These are phyloP conservation scores for Lottia gigantea DNA, from an alignment of 2,888 invertebrate species.

Conservation along the genomic window DNA sequence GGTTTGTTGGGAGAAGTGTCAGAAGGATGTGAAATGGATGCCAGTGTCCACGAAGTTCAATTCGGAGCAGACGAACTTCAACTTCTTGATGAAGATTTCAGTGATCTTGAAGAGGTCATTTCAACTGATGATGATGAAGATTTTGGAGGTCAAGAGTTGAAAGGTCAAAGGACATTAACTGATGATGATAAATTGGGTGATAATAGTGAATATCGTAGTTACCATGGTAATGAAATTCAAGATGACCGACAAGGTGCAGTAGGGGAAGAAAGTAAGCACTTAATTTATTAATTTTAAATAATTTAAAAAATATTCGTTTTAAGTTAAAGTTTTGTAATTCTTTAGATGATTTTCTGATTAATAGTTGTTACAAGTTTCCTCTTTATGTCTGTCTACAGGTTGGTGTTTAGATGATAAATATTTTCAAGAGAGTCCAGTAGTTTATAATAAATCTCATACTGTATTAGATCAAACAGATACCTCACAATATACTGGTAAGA, in stretches of 20 bases:
- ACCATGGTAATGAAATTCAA: neutral
- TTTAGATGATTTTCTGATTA: too few relatives aligned
- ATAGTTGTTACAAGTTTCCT: too few relatives aligned
- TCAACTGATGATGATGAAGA: conserved; percentile 21
- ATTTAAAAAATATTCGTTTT: too few relatives aligned
- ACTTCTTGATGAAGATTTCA: conserved; percentile 56
- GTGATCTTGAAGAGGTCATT: conserved; percentile 38
- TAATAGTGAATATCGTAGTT: neutral
- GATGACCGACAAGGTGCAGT: neutral
- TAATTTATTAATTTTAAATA: too few relatives aligned
- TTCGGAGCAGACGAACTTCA: conserved; percentile 50
- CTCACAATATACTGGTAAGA: too few relatives aligned
- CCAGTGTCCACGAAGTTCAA: conserved; percentile 44
- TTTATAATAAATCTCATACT: neutral
- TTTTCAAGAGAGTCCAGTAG: neutral
- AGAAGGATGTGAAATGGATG: conserved; percentile 37
- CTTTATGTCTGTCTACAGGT: neutral
- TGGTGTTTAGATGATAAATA: conserved; percentile 6
- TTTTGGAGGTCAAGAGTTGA: conserved; percentile 13
- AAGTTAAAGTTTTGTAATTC: too few relatives aligned
- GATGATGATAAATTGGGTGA: neutral
- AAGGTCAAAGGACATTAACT: neutral
- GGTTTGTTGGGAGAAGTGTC: conserved; percentile 26
- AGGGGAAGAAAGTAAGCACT: neutral
- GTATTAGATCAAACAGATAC: too few relatives aligned